phyloP scores from a whole-genome alignment of 1,140 invertebrate genomes.

The Diprion similis region DNA sequence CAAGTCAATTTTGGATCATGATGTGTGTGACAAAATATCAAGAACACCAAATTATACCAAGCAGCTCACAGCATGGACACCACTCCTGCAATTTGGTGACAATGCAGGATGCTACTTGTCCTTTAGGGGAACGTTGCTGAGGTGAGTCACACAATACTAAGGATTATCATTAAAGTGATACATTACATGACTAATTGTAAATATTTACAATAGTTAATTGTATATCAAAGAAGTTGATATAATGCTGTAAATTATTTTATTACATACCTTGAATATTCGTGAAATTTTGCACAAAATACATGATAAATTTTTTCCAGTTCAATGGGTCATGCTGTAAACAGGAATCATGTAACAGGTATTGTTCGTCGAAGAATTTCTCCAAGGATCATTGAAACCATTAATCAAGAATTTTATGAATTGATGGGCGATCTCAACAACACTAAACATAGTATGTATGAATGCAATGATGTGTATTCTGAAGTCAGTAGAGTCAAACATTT shows the following conservation, averaged over 20 bases:
- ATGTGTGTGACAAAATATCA: neutral
- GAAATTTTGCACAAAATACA: neutral
- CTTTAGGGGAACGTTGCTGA: neutral
- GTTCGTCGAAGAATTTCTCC: constrained; percentile 35
- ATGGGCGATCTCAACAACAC: constrained; percentile 37
- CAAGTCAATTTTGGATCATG: neutral
- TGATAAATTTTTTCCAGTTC: neutral
- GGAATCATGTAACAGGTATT: constrained; percentile 38
- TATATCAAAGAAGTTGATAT: neutral
- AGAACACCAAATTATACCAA: neutral
- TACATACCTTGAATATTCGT: neutral
- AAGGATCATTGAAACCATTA: constrained; percentile 39
- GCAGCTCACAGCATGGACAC: neutral
- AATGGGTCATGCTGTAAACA: constrained; percentile 34
- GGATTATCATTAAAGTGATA: neutral
- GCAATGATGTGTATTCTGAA: too few species aligned
- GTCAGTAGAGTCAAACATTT: neutral
- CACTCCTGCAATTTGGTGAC: neutral
- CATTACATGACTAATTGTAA: neutral
- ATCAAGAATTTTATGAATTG: constrained; percentile 42
- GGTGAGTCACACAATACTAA: neutral
- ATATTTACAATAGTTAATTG: neutral
- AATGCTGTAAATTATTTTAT: neutral
- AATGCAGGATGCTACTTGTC: neutral
- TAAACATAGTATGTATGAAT: constrained; percentile 37